A percentile compares a stretch with the other conserved stretches of the same genome.
Evolutionary conservation across 1,140 invertebrate genomes (phyloP).

Genomic region (Prorops nasuta): DNA sequence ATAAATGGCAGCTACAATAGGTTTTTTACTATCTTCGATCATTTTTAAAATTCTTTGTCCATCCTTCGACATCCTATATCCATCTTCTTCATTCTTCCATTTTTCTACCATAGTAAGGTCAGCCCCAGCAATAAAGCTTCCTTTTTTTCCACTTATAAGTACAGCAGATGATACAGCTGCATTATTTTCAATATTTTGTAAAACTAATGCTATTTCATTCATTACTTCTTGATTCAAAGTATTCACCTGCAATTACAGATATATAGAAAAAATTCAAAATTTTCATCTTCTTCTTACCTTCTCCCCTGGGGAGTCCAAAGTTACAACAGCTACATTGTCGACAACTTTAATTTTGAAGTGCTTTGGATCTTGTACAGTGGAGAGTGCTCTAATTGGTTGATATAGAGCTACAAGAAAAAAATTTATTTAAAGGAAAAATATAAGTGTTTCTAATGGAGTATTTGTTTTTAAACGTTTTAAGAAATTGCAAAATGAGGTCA

Average conservation of each 20-base stretch:
- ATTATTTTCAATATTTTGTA: conserved; percentile 76
- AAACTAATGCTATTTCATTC: conserved; percentile 69
- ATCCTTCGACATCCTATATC: conserved; percentile 66
- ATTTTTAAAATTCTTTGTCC: conserved; percentile 73
- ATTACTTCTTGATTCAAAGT: conserved; percentile 78
- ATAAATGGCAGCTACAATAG: conserved; percentile 94
- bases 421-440: conserved; percentile 3
- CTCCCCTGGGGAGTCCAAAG: conserved; percentile 78
- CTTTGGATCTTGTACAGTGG: conserved; percentile 53
- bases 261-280: conserved; percentile 8
- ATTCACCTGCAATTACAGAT: conserved; percentile 71
- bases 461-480: not conserved
- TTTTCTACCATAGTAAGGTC: conserved; percentile 85
- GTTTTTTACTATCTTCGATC: conserved; percentile 85
- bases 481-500: not conserved
- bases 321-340: conserved; percentile 84
- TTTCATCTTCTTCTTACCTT: conserved; percentile 62
- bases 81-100: conserved; percentile 79
- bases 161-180: conserved; percentile 74
- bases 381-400: conserved; percentile 45
- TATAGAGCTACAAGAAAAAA: conserved; percentile 41
- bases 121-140: conserved; percentile 96
- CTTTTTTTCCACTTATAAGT: conserved; percentile 92
- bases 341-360: conserved; percentile 79
- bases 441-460: not conserved